phyloP scores from a whole-genome alignment of 2,797 vertebrate species.

The Phoebastria nigripes region DNA sequence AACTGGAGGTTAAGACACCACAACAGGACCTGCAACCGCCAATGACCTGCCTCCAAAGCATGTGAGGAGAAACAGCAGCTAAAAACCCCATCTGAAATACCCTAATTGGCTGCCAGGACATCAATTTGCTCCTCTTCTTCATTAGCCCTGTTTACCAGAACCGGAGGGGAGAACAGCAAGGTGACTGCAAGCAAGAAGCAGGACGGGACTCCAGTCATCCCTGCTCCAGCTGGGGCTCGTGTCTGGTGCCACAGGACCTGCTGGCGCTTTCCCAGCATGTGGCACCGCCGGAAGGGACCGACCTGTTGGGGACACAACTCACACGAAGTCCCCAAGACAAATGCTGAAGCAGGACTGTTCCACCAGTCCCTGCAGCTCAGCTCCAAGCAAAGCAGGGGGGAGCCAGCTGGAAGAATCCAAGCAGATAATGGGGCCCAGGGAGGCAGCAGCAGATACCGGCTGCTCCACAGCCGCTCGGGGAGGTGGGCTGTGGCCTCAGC shows the following conservation, averaged over 20 bases:
- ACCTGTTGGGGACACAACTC: neutral
- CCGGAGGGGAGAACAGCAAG: neutral
- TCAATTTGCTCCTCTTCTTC: rapidly evolving
- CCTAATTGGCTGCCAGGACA: neutral
- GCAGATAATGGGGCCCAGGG: neutral
- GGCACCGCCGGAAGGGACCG: neutral
- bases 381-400: neutral
- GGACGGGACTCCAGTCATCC: neutral
- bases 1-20: neutral
- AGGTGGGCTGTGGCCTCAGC: neutral
- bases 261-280: rapidly evolving
- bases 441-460: neutral
- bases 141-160: rapidly evolving
- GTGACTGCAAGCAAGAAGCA: neutral
- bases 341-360: neutral
- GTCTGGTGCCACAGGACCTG: neutral
- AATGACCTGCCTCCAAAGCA: neutral
- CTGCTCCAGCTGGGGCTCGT: neutral
- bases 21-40: rapidly evolving
- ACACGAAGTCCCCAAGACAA: rapidly evolving
- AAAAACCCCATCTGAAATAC: neutral
- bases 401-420: neutral
- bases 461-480: neutral
- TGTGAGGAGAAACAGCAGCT: rapidly evolving
- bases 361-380: neutral